Percentiles rank a stretch among this genome's conserved stretches.
Conservation (phyloP, 2,113 vertebrate genomes). For the Chrysochloris asiatica region DNA sequence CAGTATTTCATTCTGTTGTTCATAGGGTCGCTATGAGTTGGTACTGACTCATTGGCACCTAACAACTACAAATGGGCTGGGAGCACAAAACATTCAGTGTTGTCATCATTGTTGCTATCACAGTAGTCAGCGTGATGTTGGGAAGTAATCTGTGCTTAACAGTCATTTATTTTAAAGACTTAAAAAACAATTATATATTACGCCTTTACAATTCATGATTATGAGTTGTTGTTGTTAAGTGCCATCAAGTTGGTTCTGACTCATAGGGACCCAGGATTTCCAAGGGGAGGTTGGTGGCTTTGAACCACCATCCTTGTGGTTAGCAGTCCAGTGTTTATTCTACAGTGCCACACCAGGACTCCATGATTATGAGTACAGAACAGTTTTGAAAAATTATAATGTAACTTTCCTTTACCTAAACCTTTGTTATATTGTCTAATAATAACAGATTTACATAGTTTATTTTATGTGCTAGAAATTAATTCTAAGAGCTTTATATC, state of each 20-base stretch:
- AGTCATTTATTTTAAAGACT: background rate
- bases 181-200: background rate
- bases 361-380: background rate
- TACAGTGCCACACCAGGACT: too few relatives aligned
- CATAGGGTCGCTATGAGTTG: too few relatives aligned
- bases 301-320: too few relatives aligned
- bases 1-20: too few relatives aligned
- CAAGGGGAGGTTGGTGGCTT: too few relatives aligned
- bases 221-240: too few relatives aligned
- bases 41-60: too few relatives aligned
- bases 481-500: background rate
- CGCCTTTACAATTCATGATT: too few relatives aligned
- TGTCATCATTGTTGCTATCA: background rate
- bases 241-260: too few relatives aligned
- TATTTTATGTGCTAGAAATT: background rate
- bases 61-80: background rate
- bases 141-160: background rate
- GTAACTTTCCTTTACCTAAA: background rate
- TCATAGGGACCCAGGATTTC: too few relatives aligned
- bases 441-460: background rate
- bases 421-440: background rate
- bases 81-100: background rate
- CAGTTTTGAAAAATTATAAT: conserved; percentile 14
- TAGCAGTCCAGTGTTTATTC: too few relatives aligned
- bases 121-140: background rate